phyloP scores from a whole-genome alignment of 2,113 vertebrate species.

The Nothocercus julius region DNA sequence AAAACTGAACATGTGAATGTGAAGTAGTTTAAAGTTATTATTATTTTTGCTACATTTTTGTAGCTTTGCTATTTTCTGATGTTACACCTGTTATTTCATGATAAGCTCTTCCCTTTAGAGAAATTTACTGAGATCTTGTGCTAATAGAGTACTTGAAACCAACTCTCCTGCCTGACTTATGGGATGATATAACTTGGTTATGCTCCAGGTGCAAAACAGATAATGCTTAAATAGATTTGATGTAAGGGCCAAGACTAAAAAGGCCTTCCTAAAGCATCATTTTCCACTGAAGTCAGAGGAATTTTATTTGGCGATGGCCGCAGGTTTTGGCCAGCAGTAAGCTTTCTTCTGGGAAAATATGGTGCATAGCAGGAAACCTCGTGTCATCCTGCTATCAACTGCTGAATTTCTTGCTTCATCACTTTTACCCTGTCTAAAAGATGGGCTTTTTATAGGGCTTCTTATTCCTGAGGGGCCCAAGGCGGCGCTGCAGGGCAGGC shows the following conservation, averaged over 20 bases:
- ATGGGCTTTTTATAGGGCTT: neutral
- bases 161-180: neutral
- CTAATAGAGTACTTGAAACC: slow-evolving; percentile 12
- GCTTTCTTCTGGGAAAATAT: neutral
- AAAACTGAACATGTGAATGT: neutral
- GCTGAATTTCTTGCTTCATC: neutral
- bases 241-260: neutral
- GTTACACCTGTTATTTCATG: neutral
- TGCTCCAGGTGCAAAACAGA: slow-evolving; percentile 41
- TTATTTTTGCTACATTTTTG: neutral
- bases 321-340: neutral
- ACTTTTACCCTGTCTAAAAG: neutral
- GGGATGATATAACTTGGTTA: slow-evolving; percentile 20
- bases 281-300: slow-evolving; percentile 16
- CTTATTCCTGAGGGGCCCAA: neutral
- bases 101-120: slow-evolving; percentile 34
- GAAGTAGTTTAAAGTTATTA: neutral
- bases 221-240: slow-evolving; percentile 6
- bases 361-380: neutral
- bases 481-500: too few relatives aligned
- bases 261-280: neutral
- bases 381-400: neutral
- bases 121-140: slow-evolving; percentile 38
- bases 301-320: neutral
- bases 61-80: neutral